Conservation (phyloP, 2,888 invertebrate species). For the Mythimna pallens region DNA sequence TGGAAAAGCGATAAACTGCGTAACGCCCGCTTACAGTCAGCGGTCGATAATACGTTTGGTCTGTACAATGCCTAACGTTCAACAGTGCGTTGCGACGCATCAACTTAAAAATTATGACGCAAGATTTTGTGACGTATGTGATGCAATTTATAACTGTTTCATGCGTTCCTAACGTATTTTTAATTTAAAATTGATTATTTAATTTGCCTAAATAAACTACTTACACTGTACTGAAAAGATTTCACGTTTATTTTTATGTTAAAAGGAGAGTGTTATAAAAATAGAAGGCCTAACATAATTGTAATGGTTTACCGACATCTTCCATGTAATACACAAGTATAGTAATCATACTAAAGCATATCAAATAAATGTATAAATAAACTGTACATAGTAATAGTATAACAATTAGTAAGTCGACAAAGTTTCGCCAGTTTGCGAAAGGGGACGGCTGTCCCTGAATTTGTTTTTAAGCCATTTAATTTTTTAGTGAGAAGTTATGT, state of each 20-base stretch:
- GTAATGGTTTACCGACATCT: conserved; percentile 49
- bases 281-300: conserved; percentile 42
- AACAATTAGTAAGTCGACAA: conserved; percentile 44
- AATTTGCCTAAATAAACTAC: not conserved
- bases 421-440: conserved; percentile 45
- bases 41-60: too few species aligned
- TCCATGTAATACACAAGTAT: conserved; percentile 58
- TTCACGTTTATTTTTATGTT: conserved; percentile 26
- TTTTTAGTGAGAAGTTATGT: conserved; percentile 9
- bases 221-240: not conserved
- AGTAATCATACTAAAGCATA: conserved; percentile 83
- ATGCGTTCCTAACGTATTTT: too few species aligned
- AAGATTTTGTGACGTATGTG: not conserved
- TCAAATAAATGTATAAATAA: conserved; percentile 74
- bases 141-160: too few species aligned
- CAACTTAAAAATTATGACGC: not conserved
- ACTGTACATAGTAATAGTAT: conserved; percentile 64
- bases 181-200: not conserved
- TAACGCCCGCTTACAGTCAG: too few species aligned
- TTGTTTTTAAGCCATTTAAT: conserved; percentile 50
- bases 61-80: not conserved
- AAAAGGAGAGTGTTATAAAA: conserved; percentile 22
- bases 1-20: too few species aligned
- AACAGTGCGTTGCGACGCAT: not conserved
- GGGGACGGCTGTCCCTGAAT: conserved; percentile 28